Conservation (phyloP, 2,113 vertebrate genomes). For the Xyrauchen texanus region DNA sequence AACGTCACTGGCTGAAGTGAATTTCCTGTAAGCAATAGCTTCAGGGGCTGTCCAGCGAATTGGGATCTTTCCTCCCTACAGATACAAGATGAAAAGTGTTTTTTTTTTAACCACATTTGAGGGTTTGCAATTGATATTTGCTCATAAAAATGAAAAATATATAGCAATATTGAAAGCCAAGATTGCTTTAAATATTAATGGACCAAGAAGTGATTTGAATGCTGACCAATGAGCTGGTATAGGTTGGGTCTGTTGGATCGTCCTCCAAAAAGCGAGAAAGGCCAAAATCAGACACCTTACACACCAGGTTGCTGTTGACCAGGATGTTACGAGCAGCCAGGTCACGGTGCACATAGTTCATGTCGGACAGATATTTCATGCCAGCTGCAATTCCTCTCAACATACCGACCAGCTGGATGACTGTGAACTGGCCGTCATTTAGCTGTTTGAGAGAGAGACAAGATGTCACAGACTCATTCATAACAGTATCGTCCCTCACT, state of each 20-base stretch:
- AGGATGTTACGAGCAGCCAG: conserved; percentile 94
- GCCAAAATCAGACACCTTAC: conserved; percentile 96
- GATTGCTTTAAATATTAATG: not conserved
- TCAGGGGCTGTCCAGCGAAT: conserved; percentile 98
- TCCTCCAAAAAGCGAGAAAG: conserved; percentile 95
- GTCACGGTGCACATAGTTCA: conserved; percentile 97
- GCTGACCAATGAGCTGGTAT: conserved; percentile 94
- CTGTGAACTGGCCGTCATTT: conserved; percentile 96
- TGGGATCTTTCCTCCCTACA: conserved; percentile 94
- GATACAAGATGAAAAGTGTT: conserved; percentile 15
- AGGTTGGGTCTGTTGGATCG: conserved; percentile 89
- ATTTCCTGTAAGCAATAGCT: conserved; percentile 96
- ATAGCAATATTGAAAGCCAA: too few relatives aligned
- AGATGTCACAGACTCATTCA: conserved; percentile 8
- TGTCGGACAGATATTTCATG: conserved; percentile 96
- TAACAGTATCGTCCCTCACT: conserved; percentile 2
- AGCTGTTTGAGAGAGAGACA: conserved; percentile 70
- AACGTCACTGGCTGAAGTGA: conserved; percentile 95
- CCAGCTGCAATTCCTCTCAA: conserved; percentile 91
- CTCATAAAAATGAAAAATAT: too few relatives aligned
- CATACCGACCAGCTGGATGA: conserved; percentile 97
- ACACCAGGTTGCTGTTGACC: conserved; percentile 97
- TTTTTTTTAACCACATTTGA: not conserved
- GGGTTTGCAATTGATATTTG: too few relatives aligned
- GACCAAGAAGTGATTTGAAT: not conserved